phyloP scores from a whole-genome alignment of 2,113 vertebrate species.

The Sus scrofa region DNA sequence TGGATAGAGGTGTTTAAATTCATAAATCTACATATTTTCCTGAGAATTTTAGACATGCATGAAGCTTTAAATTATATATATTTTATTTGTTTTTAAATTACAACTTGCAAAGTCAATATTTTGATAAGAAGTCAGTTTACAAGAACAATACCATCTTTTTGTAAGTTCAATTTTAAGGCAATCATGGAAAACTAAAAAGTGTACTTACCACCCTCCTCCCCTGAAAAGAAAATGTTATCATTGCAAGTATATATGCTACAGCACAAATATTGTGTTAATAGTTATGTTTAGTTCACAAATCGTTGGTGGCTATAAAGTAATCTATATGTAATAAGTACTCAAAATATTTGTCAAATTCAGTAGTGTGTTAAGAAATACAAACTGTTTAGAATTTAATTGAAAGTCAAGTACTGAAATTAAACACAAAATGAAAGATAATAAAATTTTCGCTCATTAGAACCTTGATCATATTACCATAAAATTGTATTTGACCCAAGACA shows the following conservation, averaged over 20 bases:
- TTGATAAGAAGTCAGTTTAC: background rate
- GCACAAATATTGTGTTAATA: background rate
- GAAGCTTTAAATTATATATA: background rate
- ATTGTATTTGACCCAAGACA: background rate
- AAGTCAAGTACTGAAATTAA: background rate
- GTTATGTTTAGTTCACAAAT: background rate
- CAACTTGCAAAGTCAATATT: background rate
- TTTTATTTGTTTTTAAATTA: background rate
- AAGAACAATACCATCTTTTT: background rate
- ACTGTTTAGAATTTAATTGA: background rate
- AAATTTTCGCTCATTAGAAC: background rate
- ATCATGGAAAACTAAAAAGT: background rate
- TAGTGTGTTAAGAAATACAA: background rate
- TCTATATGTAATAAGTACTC: background rate
- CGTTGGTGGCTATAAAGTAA: background rate
- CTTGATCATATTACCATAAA: background rate
- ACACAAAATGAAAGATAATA: background rate
- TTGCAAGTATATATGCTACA: background rate
- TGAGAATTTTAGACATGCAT: background rate
- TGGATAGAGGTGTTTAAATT: background rate
- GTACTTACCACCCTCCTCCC: background rate
- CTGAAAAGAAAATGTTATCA: background rate
- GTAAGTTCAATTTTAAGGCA: background rate
- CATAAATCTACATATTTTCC: background rate
- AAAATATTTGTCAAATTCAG: background rate